These are phyloP conservation scores for Macropis europaea DNA, from an alignment of 2,888 invertebrate species.

Conservation along the genomic window DNA sequence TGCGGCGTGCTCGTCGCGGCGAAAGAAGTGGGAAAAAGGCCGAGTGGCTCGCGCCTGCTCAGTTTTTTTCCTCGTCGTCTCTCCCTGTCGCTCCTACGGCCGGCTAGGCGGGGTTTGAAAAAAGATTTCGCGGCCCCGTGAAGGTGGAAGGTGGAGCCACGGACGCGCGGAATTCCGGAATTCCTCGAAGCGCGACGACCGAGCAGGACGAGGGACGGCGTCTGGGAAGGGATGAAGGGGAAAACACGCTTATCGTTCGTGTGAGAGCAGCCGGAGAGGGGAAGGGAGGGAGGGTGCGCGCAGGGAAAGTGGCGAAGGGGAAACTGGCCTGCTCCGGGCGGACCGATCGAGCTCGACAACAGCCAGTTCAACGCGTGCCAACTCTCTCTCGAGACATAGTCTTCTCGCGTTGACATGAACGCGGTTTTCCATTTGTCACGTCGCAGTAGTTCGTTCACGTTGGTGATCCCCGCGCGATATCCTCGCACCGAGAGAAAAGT, in stretches of 20 bases:
- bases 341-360: conserved; percentile 68
- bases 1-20: conserved; percentile 51
- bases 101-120: conserved; percentile 75
- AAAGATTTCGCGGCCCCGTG: conserved; percentile 60
- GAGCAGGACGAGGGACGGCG: conserved; percentile 28
- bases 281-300: conserved; percentile 44
- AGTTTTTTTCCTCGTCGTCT: conserved; percentile 49
- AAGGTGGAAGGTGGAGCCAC: conserved; percentile 66
- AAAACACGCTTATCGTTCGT: conserved; percentile 55
- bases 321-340: conserved; percentile 63
- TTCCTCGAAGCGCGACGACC: conserved; percentile 55
- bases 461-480: conserved; percentile 5
- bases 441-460: not conserved
- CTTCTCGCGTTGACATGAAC: conserved; percentile 35
- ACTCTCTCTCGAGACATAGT: conserved; percentile 66
- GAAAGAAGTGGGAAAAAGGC: conserved; percentile 67
- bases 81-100: conserved; percentile 36
- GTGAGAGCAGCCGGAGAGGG: conserved; percentile 27
- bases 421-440: not conserved
- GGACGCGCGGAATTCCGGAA: conserved; percentile 65
- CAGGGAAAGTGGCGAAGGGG: conserved; percentile 73
- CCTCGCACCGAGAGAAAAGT: not conserved
- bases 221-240: conserved; percentile 55
- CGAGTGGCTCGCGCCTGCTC: conserved; percentile 59
- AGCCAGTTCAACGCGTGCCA: conserved; percentile 75